phyloP scores from a whole-genome alignment of 2,888 invertebrate species.

The Oegoconia quadripuncta region DNA sequence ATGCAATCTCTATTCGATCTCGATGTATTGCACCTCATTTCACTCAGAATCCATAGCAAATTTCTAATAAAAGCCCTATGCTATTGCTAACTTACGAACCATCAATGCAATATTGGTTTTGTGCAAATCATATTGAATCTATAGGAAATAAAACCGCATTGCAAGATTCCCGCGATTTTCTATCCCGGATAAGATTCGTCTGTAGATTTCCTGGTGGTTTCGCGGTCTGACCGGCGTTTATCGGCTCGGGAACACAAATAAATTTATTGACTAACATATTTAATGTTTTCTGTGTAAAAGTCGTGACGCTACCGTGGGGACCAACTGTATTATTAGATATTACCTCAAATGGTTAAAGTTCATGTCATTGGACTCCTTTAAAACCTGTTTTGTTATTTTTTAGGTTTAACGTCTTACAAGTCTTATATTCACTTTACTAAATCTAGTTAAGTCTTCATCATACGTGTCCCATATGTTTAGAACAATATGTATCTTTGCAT shows the following conservation, averaged over 20 bases:
- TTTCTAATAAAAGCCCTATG: conserved; percentile 26
- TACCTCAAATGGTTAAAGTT: conserved; percentile 41
- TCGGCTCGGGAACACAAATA: conserved; percentile 64
- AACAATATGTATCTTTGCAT: too few relatives aligned
- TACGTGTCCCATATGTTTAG: too few relatives aligned
- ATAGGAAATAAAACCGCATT: conserved; percentile 68
- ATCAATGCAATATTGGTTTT: conserved; percentile 67
- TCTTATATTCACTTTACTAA: not conserved
- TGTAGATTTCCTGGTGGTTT: conserved; percentile 71
- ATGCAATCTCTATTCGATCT: conserved; percentile 67
- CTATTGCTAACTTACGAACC: conserved; percentile 48
- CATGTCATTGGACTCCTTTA: conserved; percentile 39
- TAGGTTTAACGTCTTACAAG: not conserved
- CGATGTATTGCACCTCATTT: conserved; percentile 68
- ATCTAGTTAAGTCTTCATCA: too few relatives aligned
- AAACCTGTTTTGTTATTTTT: conserved; percentile 21
- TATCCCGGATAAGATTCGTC: conserved; percentile 63
- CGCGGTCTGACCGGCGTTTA: conserved; percentile 68
- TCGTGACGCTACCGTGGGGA: conserved; percentile 64
- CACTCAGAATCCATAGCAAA: conserved; percentile 47
- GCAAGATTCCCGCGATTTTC: conserved; percentile 66
- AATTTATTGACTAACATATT: conserved; percentile 62
- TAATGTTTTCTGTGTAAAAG: conserved; percentile 58
- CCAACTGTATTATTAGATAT: conserved; percentile 44
- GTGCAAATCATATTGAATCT: conserved; percentile 62